Conservation (phyloP, 1,140 invertebrate genomes). For the Polypedilum pembai region DNA sequence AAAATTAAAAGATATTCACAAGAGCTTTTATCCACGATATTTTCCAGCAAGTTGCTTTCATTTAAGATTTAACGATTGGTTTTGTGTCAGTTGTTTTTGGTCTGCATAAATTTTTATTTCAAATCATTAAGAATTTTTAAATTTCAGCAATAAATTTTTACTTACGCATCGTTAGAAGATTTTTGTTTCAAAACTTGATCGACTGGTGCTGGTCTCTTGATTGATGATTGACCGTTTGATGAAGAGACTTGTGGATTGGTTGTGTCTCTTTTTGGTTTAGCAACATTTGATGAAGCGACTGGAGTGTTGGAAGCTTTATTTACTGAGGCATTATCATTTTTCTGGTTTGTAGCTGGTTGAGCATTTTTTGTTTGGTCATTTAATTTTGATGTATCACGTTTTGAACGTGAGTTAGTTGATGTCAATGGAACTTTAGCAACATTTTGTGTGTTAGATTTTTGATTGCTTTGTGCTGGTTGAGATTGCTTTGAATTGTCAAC, state of each 20-base stretch:
- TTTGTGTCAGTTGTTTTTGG: neutral
- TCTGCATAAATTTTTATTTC: neutral
- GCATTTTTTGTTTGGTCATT: neutral
- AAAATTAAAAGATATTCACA: too few species aligned
- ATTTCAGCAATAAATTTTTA: neutral
- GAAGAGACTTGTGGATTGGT: neutral
- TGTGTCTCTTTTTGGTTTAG: neutral
- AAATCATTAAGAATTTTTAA: too few species aligned
- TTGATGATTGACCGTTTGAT: neutral
- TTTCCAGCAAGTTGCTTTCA: neutral
- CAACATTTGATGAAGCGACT: neutral
- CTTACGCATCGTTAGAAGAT: neutral
- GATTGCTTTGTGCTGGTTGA: neutral
- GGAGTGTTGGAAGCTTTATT: neutral
- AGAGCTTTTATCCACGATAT: neutral
- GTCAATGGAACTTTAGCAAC: neutral
- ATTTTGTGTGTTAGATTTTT: neutral
- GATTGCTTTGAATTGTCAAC: neutral
- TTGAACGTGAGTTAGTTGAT: neutral
- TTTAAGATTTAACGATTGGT: neutral
- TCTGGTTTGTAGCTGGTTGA: neutral
- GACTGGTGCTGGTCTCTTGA: neutral
- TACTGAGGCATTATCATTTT: neutral
- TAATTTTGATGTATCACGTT: neutral
- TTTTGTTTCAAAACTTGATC: neutral